Conservation (phyloP, 2,888 invertebrate species). For the Stratiomys singularior region DNA sequence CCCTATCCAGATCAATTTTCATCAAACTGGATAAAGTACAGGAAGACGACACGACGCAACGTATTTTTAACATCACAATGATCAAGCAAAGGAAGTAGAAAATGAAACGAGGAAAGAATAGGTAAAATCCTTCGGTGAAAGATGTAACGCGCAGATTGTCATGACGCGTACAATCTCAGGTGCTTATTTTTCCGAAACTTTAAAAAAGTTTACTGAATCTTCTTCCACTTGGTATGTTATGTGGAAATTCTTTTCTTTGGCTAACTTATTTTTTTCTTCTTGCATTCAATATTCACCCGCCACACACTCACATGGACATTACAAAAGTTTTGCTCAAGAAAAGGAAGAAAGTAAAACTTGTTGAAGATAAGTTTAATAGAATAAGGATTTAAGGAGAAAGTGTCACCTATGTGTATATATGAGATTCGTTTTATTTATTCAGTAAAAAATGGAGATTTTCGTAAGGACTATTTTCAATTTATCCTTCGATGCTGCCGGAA, state of each 20-base stretch:
- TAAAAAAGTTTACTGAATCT: constrained; percentile 50
- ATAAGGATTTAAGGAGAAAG: constrained; percentile 49
- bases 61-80: not conserved
- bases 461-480: constrained; percentile 42
- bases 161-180: constrained; percentile 49
- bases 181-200: constrained; percentile 49
- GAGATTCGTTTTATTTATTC: constrained; percentile 47
- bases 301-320: not conserved
- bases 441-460: constrained; percentile 41
- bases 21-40: too few species aligned
- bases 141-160: constrained; percentile 36
- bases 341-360: constrained; percentile 40
- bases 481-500: constrained; percentile 29
- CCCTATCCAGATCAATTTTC: too few species aligned
- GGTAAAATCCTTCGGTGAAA: constrained; percentile 25
- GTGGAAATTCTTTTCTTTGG: not conserved
- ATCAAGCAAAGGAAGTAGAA: not conserved
- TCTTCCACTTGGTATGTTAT: constrained; percentile 14
- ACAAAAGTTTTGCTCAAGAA: not conserved
- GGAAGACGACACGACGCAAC: not conserved
- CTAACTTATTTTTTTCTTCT: not conserved
- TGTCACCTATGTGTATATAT: constrained; percentile 48
- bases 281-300: not conserved
- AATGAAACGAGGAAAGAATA: constrained; percentile 21
- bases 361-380: constrained; percentile 49